These are phyloP conservation scores for Chloroceryle aenea DNA, from an alignment of 2,113 vertebrate species.

Conservation along the genomic window DNA sequence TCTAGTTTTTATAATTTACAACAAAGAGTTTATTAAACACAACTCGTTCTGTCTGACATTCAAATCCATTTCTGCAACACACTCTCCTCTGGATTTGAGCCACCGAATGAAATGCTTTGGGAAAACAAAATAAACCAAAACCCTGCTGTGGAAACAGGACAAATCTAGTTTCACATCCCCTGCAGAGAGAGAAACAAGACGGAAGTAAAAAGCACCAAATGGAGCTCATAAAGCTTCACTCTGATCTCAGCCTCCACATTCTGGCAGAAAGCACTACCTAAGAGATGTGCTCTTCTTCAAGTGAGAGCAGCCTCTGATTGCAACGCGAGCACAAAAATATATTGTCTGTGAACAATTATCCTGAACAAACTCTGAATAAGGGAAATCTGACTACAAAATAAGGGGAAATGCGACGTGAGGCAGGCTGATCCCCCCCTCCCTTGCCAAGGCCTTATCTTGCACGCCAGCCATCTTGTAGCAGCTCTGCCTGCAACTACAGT, in stretches of 20 bases:
- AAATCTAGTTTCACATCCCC: constrained; percentile 72
- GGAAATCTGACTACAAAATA: constrained; percentile 33
- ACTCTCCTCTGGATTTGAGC: constrained; percentile 70
- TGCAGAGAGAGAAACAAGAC: constrained; percentile 72
- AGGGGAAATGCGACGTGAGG: constrained; percentile 1
- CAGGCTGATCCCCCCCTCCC: background rate
- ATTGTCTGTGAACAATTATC: constrained; percentile 64
- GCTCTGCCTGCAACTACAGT: background rate
- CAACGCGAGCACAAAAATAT: constrained; percentile 59
- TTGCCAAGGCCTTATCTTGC: background rate
- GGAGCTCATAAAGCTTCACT: constrained; percentile 56
- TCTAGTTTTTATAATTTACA: constrained; percentile 60
- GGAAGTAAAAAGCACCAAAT: constrained; percentile 70
- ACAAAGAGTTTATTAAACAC: constrained; percentile 71
- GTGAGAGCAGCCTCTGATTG: constrained; percentile 53
- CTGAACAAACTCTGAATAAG: constrained; percentile 53
- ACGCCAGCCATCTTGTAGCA: constrained; percentile 4
- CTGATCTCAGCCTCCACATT: constrained; percentile 74
- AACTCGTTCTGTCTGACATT: constrained; percentile 70
- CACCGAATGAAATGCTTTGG: constrained; percentile 73
- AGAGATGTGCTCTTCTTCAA: constrained; percentile 64
- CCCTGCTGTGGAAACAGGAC: constrained; percentile 73
- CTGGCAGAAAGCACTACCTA: constrained; percentile 72
- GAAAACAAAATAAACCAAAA: constrained; percentile 78
- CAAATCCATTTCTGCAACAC: constrained; percentile 71